Percentiles rank a stretch among this genome's conserved stretches.
These are phyloP conservation scores for Tridacna gigas DNA, from an alignment of 2,888 invertebrate species.

Conservation along the genomic window DNA sequence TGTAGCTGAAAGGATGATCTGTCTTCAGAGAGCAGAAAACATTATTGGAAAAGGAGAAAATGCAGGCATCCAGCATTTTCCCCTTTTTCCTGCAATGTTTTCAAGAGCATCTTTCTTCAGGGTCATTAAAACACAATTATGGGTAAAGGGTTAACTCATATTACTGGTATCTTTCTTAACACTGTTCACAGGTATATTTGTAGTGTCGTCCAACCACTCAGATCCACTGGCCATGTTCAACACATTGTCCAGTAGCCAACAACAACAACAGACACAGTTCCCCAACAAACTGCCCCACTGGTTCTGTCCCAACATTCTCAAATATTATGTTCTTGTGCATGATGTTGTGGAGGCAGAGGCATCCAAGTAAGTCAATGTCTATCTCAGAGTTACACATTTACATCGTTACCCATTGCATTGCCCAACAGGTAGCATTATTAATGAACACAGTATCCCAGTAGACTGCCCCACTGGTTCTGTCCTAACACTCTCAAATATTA, in stretches of 20 bases:
- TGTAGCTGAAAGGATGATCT: background rate
- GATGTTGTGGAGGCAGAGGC: conserved; percentile 90
- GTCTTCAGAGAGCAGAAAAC: background rate
- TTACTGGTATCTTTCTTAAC: background rate
- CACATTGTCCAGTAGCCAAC: conserved; percentile 90
- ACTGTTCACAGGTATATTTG: conserved; percentile 85
- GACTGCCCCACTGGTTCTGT: conserved; percentile 86
- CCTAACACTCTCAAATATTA: conserved; percentile 92
- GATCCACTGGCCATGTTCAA: conserved; percentile 93
- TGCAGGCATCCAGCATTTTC: background rate
- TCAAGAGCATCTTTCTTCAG: background rate
- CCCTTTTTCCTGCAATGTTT: background rate
- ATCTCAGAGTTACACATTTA: too few relatives aligned
- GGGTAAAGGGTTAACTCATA: background rate
- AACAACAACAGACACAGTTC: conserved; percentile 87
- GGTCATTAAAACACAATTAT: background rate
- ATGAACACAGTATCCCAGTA: conserved; percentile 83
- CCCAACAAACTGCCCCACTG: conserved; percentile 85
- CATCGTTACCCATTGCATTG: too few relatives aligned
- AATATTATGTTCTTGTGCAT: conserved; percentile 94
- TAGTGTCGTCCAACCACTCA: conserved; percentile 86
- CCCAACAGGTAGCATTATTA: conserved; percentile 91
- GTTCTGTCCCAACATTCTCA: conserved; percentile 90
- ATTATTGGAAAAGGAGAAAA: background rate
- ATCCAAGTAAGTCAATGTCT: conserved; percentile 89